phyloP scores from a whole-genome alignment of 2,888 invertebrate genomes.

The Abscondita cerata region DNA sequence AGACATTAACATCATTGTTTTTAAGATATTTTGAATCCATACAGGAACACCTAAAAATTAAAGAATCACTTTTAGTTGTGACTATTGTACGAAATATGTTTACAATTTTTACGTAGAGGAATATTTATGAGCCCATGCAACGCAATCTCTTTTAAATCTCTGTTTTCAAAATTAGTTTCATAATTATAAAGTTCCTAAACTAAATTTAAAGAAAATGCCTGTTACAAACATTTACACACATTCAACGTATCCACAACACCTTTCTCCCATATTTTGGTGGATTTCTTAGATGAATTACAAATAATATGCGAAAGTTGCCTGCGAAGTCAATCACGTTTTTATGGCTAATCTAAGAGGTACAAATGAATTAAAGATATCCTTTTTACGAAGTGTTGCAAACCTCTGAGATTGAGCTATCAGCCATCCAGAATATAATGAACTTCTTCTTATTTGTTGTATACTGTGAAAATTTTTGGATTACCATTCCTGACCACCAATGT shows the following conservation, averaged over 20 bases:
- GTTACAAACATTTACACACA: slow-evolving; percentile 12
- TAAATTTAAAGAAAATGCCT: neutral
- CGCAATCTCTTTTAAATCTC: neutral
- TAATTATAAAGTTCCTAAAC: neutral
- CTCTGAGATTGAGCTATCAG: slow-evolving; percentile 26
- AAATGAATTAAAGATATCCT: neutral
- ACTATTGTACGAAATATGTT: too few relatives aligned
- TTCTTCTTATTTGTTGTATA: neutral
- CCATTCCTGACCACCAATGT: neutral
- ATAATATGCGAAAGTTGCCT: slow-evolving; percentile 13
- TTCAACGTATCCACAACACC: slow-evolving; percentile 20
- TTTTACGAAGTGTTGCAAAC: slow-evolving; percentile 15
- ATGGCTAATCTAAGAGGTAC: slow-evolving; percentile 9
- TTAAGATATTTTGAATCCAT: neutral
- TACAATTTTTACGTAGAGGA: neutral
- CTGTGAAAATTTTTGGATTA: neutral
- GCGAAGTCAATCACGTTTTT: slow-evolving; percentile 17
- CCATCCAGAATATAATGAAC: slow-evolving; percentile 26
- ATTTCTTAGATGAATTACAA: slow-evolving; percentile 3
- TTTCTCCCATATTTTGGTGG: slow-evolving; percentile 10
- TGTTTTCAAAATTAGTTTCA: neutral
- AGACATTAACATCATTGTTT: too few relatives aligned
- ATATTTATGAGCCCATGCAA: neutral
- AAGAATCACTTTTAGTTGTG: too few relatives aligned
- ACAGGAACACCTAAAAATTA: neutral